Conservation (phyloP, 2,797 vertebrate genomes). For the Paratrypauchen microcephalus region DNA sequence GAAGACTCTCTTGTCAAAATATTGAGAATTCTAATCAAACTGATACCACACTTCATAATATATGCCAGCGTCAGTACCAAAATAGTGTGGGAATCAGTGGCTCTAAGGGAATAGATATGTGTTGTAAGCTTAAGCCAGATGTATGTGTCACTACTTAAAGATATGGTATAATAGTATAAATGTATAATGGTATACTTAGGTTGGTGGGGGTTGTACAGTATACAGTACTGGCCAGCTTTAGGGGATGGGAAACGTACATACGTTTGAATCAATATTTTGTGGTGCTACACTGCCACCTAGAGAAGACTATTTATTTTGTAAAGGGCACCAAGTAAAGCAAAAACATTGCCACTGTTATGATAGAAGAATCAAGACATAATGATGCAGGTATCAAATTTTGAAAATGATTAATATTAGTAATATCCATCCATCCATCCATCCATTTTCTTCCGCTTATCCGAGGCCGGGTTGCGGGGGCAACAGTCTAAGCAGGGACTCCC, state of each 20-base stretch:
- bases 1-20: constrained; percentile 11
- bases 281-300: constrained; percentile 7
- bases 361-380: neutral
- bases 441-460: too few species aligned
- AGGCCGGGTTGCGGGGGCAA: too few species aligned
- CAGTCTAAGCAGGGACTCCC: too few species aligned
- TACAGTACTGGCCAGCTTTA: neutral
- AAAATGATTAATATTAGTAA: too few species aligned
- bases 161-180: neutral
- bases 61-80: constrained; percentile 12
- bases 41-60: constrained; percentile 9
- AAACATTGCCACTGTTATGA: neutral
- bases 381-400: too few species aligned
- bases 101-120: neutral
- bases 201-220: neutral
- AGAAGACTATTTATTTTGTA: neutral
- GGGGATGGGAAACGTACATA: neutral
- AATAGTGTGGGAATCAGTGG: constrained; percentile 11
- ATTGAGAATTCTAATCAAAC: neutral
- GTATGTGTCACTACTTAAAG: neutral
- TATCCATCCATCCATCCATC: too few species aligned
- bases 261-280: neutral
- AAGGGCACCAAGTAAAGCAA: neutral
- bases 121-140: neutral
- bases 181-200: neutral